Evolutionary conservation across 2,113 vertebrate genomes (phyloP), one percentile per base, ranked within the genome.

Genomic region (Falco punctatus): DNA sequence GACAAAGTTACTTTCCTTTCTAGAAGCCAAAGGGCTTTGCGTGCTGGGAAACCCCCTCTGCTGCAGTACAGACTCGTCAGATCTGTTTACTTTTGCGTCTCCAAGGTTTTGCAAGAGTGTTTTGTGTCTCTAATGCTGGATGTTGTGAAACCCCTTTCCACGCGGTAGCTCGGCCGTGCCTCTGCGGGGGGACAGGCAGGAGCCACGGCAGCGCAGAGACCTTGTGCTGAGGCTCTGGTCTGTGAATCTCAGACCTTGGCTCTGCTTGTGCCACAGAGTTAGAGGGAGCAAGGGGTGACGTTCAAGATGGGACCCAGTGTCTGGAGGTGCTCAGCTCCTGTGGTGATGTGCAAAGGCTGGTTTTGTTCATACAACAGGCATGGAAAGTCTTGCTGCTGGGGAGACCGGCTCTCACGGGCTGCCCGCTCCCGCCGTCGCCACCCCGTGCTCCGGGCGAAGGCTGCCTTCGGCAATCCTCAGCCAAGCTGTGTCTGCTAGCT

Each of bases 121-220:
- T 92, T 38, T 70, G 55, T 70, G 83, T 67, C 69, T 81, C 48
- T 32, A 28, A 66, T 2, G 9, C 86, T 93, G 32, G 17, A 5
- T 59, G 89, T 92, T 96, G 95, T 72, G 93, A 91, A 97, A 95
- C 26, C 52, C 33, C 38, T 71, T 69, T 48, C 94, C 61, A 22
- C 0, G 11, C 2, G 6, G 61, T 14, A 23, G 40, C 44, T 20
- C 0, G 0, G 71, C 72, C 71, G 16, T 54, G 69, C n/a, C 51
- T 55, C 48, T 33, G 64, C 1, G 8, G 46, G 30, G 58, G 38
- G 16, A 77, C 64, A 35, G 78, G 75, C 74, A 30, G 80, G 66
- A 90, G 35, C 75, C 71, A 28, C 4, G 5, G 85, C 71, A 51
- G 22, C 0, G 0, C 51, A 24, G 22, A 13, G 78, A 81, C 38